A percentile compares a stretch with the other conserved stretches of the same genome.
Conservation (phyloP, 2,888 invertebrate species). For the Lypha dubia region DNA sequence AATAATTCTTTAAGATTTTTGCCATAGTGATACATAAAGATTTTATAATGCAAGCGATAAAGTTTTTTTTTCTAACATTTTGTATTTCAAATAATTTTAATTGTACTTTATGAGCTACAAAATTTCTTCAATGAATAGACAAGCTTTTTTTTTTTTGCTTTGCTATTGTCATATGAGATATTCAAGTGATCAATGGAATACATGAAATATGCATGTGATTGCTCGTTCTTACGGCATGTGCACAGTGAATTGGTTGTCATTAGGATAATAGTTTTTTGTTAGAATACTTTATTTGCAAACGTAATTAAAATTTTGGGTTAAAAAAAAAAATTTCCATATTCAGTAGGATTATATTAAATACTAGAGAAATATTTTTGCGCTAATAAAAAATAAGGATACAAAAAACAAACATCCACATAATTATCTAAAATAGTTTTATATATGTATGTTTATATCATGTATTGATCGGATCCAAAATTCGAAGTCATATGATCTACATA, state of each 20-base stretch:
- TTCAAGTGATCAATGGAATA: slow-evolving; percentile 44
- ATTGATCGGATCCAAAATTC: no score
- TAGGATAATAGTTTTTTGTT: no score
- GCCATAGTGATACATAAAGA: slow-evolving; percentile 25
- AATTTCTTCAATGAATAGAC: slow-evolving; percentile 54
- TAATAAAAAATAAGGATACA: no score
- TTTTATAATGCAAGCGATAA: slow-evolving; percentile 35
- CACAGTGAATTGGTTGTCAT: slow-evolving; percentile 36
- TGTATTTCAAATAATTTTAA: slow-evolving; percentile 50
- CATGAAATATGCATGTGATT: slow-evolving; percentile 8
- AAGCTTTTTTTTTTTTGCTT: slow-evolving; percentile 26
- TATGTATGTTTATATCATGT: no score
- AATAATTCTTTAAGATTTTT: slow-evolving; percentile 9
- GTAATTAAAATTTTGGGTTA: no score
- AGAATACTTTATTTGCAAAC: no score
- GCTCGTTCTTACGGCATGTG: neutral
- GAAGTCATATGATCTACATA: no score
- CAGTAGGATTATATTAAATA: no score
- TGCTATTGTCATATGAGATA: neutral
- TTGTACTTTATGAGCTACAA: slow-evolving; percentile 54
- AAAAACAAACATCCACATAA: no score
- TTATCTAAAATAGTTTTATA: no score
- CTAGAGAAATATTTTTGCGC: no score
- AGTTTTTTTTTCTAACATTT: slow-evolving; percentile 35
- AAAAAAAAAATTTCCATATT: no score